Evolutionary conservation across 2,113 vertebrate species (phyloP).

Genomic region (Emydocephalus ijimae): DNA sequence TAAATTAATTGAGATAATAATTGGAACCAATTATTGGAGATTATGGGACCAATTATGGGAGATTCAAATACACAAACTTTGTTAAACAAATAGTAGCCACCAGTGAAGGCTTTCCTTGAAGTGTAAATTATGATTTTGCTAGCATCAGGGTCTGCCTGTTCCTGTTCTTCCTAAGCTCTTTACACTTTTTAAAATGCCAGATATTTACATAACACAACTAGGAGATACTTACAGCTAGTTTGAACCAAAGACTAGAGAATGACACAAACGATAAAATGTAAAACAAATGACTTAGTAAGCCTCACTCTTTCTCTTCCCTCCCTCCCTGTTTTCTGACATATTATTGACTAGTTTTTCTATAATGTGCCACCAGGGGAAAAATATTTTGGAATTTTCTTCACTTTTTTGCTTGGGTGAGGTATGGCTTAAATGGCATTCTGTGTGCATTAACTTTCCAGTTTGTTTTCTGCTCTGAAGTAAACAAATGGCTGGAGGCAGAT

Average conservation of each 20-base stretch:
- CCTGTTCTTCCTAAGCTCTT: background rate
- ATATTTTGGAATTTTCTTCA: background rate
- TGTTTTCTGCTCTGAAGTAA: slow-evolving; percentile 45
- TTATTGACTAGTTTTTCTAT: background rate
- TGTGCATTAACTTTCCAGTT: slow-evolving; percentile 34
- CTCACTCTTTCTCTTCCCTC: background rate
- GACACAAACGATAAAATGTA: background rate
- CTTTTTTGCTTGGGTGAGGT: background rate
- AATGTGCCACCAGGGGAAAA: background rate
- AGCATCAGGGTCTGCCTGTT: background rate
- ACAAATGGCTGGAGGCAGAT: slow-evolving; percentile 28
- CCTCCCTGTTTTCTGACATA: background rate
- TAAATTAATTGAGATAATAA: background rate
- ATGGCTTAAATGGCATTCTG: slow-evolving; percentile 6
- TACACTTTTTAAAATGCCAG: background rate
- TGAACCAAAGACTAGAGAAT: background rate
- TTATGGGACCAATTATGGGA: too few species aligned
- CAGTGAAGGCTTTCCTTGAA: background rate
- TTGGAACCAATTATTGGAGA: background rate
- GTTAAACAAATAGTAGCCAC: background rate
- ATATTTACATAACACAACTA: background rate
- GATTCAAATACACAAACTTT: background rate
- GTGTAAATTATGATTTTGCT: background rate
- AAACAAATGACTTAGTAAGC: background rate
- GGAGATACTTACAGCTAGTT: background rate